phyloP scores from a whole-genome alignment of 2,113 vertebrate species.

The Saimiri boliviensis region DNA sequence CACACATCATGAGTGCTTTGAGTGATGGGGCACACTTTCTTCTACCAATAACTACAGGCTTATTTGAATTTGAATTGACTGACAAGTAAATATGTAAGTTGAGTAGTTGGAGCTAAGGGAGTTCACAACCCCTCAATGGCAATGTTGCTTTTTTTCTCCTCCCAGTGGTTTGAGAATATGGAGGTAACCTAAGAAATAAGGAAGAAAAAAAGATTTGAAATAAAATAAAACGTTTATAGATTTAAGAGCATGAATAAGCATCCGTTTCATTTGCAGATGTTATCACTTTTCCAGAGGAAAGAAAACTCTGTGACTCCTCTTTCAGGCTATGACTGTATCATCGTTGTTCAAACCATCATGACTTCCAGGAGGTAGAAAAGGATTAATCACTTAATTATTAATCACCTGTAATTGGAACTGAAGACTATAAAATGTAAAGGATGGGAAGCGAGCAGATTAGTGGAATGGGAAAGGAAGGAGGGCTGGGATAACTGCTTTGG shows the following conservation, averaged over 20 bases:
- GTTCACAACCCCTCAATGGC: not conserved
- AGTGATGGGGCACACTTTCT: slow-evolving; percentile 69
- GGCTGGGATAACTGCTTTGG: not conserved
- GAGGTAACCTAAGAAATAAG: slow-evolving; percentile 33
- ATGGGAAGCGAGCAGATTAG: not conserved
- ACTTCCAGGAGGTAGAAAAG: slow-evolving; percentile 33
- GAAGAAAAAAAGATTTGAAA: slow-evolving; percentile 60
- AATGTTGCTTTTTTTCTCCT: not conserved
- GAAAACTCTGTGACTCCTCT: slow-evolving; percentile 40
- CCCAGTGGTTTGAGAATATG: not conserved
- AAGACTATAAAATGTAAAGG: not conserved
- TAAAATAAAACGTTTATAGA: not conserved
- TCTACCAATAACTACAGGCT: slow-evolving; percentile 71
- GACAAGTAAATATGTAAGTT: slow-evolving; percentile 77
- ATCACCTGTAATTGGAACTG: slow-evolving; percentile 14
- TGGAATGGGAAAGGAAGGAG: not conserved
- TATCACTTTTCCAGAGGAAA: slow-evolving; percentile 26
- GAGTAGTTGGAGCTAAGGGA: slow-evolving; percentile 68
- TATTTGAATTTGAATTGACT: slow-evolving; percentile 79
- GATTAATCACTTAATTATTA: slow-evolving; percentile 75
- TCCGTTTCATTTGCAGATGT: not conserved
- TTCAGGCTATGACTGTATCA: not conserved
- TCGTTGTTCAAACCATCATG: slow-evolving; percentile 37
- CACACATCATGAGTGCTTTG: slow-evolving; percentile 64
- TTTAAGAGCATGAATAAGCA: not conserved